phyloP scores from a whole-genome alignment of 2,797 vertebrate species.

The Clarias platycephalus region DNA sequence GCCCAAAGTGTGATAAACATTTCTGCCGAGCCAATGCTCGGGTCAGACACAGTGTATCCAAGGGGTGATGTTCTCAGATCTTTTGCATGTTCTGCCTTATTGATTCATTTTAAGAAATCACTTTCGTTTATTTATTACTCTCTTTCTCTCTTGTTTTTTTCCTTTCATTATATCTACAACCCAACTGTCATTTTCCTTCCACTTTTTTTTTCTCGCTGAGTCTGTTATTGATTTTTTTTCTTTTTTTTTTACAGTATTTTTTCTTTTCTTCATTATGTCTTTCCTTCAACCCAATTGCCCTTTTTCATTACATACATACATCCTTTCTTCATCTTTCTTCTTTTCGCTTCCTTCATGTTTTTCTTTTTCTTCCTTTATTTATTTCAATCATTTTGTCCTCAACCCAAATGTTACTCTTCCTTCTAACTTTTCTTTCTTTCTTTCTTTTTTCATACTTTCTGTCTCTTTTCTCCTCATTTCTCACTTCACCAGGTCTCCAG shows the following conservation, averaged over 20 bases:
- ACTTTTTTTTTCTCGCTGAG: background rate
- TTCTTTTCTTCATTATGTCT: background rate
- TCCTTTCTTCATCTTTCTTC: background rate
- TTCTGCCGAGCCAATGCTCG: constrained; percentile 66
- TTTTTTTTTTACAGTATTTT: no score
- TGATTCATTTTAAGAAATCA: constrained; percentile 21
- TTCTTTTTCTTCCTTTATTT: background rate
- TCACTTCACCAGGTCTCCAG: background rate
- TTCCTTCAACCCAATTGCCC: background rate
- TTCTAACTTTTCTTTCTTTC: background rate
- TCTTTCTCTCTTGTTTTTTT: background rate
- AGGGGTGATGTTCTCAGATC: constrained; percentile 21
- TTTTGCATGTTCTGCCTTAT: constrained; percentile 17
- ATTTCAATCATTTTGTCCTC: background rate
- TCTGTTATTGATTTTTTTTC: no score
- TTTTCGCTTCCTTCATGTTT: background rate
- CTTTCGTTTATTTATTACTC: background rate
- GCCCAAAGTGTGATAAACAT: constrained; percentile 74
- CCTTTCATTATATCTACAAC: background rate
- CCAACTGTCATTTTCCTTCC: background rate
- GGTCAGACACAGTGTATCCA: constrained; percentile 59
- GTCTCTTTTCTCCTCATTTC: background rate
- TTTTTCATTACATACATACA: background rate
- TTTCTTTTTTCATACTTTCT: background rate
- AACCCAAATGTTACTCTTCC: background rate